Evolutionary conservation across 2,113 vertebrate genomes (phyloP), one percentile per base, ranked within the genome.

Genomic region (Progne subis): DNA sequence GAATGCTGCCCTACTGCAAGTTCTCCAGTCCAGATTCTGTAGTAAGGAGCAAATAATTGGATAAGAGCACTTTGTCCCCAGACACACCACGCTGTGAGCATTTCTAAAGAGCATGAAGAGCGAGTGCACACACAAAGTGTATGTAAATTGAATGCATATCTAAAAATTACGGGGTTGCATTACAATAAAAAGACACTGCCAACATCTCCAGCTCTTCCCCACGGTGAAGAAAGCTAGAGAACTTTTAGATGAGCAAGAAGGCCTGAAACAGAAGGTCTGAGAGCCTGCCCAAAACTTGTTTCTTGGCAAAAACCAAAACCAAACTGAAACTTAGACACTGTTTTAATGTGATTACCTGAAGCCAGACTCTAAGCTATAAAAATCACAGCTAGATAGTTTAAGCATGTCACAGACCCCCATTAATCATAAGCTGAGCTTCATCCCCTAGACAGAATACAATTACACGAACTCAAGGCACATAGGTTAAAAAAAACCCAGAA

Each of bases 81-180:
- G 68, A 88, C 67, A 88, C 34, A n/a, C 15, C 1, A 2, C 2
- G 8, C 43, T 41, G 32, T 16, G 18, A 72, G 55, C 44, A 43
- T 87, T 82, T 85, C 90, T 47, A 47, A 91, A 76, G 43, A 85
- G 43, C 0, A 6, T 23, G 26, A 85, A 67, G 68, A 88, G 55
- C 37, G 23, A 88, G 20, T 9, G 49, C 39, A 65, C 0, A 3
- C 9, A 49, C 0, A 0, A n/a, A 69, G 21, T 37, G 9, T n/a
- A 82, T 17, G 34, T 69, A 55, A 53, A 90, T 26, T 37, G 71
- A 90, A 60, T 49, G 74, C 67, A 44, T 15, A 86, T 70, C 78
- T 88, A 81, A 80, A 3, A 5, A 75, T 60, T 72, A 76, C 34
- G 9, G 77, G 63, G 31, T 80, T 34, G 43, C 26, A 86, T 68